Evolutionary conservation across 2,888 invertebrate genomes (phyloP).

Genomic region (Drosophila setosimentum): DNA sequence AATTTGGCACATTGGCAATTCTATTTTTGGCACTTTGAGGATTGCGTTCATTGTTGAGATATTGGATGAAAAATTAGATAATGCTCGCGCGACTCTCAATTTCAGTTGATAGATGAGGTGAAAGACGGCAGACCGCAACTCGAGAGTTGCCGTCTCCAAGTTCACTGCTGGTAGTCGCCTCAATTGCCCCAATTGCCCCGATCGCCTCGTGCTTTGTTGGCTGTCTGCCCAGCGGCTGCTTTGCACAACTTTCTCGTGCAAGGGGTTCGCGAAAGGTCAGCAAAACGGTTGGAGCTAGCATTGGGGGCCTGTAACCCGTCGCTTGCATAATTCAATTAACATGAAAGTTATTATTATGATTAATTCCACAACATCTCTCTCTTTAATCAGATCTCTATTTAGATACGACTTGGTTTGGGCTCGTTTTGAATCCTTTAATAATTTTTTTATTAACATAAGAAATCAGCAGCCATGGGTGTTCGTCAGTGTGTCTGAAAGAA

Average conservation of each 20-base stretch:
- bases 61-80: slow-evolving; percentile 70
- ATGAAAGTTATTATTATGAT: slow-evolving; percentile 38
- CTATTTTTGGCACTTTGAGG: slow-evolving; percentile 14
- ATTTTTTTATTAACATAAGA: not conserved
- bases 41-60: slow-evolving; percentile 19
- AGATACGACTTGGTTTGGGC: not conserved
- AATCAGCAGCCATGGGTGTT: not conserved
- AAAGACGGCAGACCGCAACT: slow-evolving; percentile 53
- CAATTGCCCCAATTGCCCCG: slow-evolving; percentile 7
- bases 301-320: slow-evolving; percentile 48
- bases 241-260: slow-evolving; percentile 58
- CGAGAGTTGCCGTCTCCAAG: slow-evolving; percentile 60
- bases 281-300: slow-evolving; percentile 40
- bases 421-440: slow-evolving; percentile 16
- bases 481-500: not conserved
- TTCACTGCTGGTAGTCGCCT: slow-evolving; percentile 62
- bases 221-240: slow-evolving; percentile 45
- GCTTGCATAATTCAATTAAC: slow-evolving; percentile 73
- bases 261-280: slow-evolving; percentile 68
- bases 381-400: not conserved
- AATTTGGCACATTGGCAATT: slow-evolving; percentile 37
- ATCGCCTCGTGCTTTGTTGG: slow-evolving; percentile 24
- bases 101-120: slow-evolving; percentile 48
- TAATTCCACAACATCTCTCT: slow-evolving; percentile 24
- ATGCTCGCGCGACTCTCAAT: slow-evolving; percentile 39